Base-by-base conservation (phyloP, 1,140 invertebrate genomes). In the Dendrolimus kikuchii region DNA sequence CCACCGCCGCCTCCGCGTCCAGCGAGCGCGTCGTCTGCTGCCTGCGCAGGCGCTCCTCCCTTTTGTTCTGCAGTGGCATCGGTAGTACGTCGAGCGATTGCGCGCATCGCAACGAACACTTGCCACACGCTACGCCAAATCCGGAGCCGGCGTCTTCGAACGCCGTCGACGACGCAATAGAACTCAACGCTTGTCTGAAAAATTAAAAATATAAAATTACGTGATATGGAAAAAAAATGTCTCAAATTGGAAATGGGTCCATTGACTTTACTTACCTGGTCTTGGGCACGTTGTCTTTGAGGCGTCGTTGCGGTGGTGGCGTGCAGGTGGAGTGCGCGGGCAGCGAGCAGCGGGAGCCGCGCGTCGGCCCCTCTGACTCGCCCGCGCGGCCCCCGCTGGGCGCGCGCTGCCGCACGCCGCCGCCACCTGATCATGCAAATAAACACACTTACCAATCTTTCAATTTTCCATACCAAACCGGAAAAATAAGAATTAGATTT, bases 111-210 rank as follows among this genome's bases (percentile, higher is more conserved):
- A 81, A 59, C 38, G 66, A 38, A 6, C 38, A 38, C 9, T n/a
- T 49, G 42, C 44, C 47, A 51, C 45, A 54, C 46, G 40, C 6
- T 45, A 40, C 46, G 41, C 47, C 46, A 48, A 42, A 38, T 5
- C 44, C 57, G 55, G 51, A 57, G 23, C 46, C 55, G 51, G 69
- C 38, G 58, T 10, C 65, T 44, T 65, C 65, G 67, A 72, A 76
- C 53, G 72, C 84, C 48, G 77, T 77, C 54, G 81, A 84, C 52
- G 86, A 87, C 52, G 84, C 81, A 60, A 88, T 88, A 6, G 86
- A 86, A 53, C 81, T 86, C 55, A 88, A 54, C 41, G 83, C 80
- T 56, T 83, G 63, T 64, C 86, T 88, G 68, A 7, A 60, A 40
- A 5, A 9, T 50, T 39, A 53, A 9, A 6, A 6, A 7, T 37